Evolutionary conservation across 1,140 invertebrate species (phyloP).

Genomic region (Hesperophylax magnus): DNA sequence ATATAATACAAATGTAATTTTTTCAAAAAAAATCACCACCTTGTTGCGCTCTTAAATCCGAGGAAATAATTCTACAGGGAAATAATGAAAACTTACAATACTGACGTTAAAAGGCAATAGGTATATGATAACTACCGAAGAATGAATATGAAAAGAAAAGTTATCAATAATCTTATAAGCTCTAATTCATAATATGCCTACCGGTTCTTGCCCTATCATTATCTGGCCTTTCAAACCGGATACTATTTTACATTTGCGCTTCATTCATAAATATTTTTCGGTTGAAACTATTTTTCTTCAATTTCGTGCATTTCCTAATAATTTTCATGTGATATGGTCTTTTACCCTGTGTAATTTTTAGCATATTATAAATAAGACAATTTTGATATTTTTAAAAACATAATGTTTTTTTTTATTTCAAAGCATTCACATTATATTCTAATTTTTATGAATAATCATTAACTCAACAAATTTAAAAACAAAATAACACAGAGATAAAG

Average conservation of each 20-base stretch:
- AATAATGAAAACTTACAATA: background rate
- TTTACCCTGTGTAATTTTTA: slow-evolving; percentile 58
- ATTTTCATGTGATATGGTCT: slow-evolving; percentile 56
- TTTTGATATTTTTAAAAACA: slow-evolving; percentile 33
- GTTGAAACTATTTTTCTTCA: slow-evolving; percentile 49
- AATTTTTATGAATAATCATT: slow-evolving; percentile 11
- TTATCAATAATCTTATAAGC: slow-evolving; percentile 46
- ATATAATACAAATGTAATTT: slow-evolving; percentile 53
- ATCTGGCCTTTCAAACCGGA: slow-evolving; percentile 43
- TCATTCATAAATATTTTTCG: slow-evolving; percentile 50
- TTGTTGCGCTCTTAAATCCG: background rate
- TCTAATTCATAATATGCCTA: slow-evolving; percentile 48
- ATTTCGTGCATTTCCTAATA: slow-evolving; percentile 55
- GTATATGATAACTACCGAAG: slow-evolving; percentile 26
- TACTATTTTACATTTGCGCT: slow-evolving; percentile 47
- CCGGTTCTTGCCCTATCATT: slow-evolving; percentile 39
- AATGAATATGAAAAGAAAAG: slow-evolving; percentile 26
- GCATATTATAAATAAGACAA: slow-evolving; percentile 43
- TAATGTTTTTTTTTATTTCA: background rate
- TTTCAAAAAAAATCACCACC: background rate
- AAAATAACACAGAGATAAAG: slow-evolving; percentile 1
- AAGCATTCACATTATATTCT: background rate
- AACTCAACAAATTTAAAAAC: slow-evolving; percentile 14
- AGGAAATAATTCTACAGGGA: background rate
- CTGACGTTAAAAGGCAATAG: slow-evolving; percentile 9